These are phyloP conservation scores for Mythimna ferrago DNA, from an alignment of 2,888 invertebrate genomes.

Conservation along the genomic window DNA sequence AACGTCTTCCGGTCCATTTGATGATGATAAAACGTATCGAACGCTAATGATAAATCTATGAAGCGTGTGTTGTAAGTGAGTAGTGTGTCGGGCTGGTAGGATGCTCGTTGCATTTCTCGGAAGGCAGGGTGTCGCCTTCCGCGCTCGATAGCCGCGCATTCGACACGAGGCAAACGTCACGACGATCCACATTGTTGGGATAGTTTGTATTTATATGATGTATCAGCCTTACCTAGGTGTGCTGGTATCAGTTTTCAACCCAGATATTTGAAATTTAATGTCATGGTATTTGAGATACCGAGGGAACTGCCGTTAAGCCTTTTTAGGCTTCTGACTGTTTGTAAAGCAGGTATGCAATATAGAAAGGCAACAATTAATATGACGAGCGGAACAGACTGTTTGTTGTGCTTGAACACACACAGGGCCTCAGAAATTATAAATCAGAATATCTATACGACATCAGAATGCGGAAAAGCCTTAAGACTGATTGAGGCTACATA, in stretches of 20 bases:
- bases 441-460: neutral
- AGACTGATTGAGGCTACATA: neutral
- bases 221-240: conserved; percentile 6
- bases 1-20: neutral
- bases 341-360: neutral
- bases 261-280: neutral
- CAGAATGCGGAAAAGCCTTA: neutral
- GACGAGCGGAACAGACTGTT: neutral
- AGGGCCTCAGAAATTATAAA: neutral
- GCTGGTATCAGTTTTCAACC: conserved; percentile 14
- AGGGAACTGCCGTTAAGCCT: neutral
- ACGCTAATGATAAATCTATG: conserved; percentile 29
- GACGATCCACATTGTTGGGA: conserved; percentile 33
- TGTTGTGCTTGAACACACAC: neutral
- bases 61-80: conserved; percentile 21
- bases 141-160: conserved; percentile 50
- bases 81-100: conserved; percentile 54
- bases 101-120: conserved; percentile 75
- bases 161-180: conserved; percentile 56
- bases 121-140: conserved; percentile 77
- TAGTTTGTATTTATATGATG: conserved; percentile 28
- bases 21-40: conserved; percentile 5
- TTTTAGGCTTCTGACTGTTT: neutral
- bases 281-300: neutral
- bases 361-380: neutral